phyloP scores from a whole-genome alignment of 2,888 invertebrate species.

The Pandemis heparana region DNA sequence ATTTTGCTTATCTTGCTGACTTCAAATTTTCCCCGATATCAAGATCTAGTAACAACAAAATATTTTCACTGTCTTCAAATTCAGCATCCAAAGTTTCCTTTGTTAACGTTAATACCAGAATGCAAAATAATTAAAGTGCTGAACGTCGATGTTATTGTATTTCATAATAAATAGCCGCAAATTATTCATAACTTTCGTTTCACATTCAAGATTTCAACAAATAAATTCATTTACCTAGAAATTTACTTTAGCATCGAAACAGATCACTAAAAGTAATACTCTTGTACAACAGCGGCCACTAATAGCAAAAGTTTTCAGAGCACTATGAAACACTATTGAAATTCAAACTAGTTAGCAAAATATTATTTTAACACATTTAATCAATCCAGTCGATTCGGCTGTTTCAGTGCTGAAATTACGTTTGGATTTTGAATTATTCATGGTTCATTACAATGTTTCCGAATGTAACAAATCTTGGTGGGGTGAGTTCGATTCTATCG shows the following conservation, averaged over 20 bases:
- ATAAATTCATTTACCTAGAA: background rate
- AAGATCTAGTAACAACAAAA: background rate
- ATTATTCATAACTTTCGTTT: background rate
- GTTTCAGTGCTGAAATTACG: conserved; percentile 42
- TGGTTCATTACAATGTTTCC: conserved; percentile 37
- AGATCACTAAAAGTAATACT: background rate
- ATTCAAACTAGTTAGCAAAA: conserved; percentile 42
- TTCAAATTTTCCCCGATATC: background rate
- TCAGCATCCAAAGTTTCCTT: background rate
- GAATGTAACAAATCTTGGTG: conserved; percentile 6
- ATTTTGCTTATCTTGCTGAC: background rate
- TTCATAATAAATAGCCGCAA: background rate
- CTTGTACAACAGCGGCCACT: background rate
- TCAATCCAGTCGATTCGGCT: conserved; percentile 30
- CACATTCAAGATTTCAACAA: background rate
- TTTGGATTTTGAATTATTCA: conserved; percentile 45
- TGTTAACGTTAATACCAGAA: background rate
- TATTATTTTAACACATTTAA: conserved; percentile 42
- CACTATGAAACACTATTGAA: conserved; percentile 16
- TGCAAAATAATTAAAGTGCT: background rate
- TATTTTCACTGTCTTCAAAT: background rate
- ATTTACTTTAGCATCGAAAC: background rate
- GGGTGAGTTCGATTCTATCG: conserved; percentile 9
- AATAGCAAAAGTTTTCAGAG: conserved; percentile 11
- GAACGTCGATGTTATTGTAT: background rate